phyloP scores from a whole-genome alignment of 2,888 invertebrate genomes.

The Bedellia somnulentella region DNA sequence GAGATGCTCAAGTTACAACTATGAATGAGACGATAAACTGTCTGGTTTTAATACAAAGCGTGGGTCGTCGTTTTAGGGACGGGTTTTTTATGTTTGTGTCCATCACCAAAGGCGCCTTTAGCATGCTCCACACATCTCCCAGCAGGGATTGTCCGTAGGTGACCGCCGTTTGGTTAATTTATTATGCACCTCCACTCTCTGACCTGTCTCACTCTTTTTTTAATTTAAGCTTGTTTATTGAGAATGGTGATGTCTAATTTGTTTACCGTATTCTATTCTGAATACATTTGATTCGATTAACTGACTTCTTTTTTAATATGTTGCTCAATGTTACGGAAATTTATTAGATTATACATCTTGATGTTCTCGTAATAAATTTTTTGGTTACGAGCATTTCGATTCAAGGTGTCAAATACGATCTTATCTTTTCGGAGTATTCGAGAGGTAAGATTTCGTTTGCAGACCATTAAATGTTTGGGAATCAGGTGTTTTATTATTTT shows the following conservation, averaged over 20 bases:
- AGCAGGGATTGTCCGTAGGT: constrained; percentile 30
- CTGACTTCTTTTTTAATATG: too few species aligned
- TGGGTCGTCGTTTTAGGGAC: constrained; percentile 27
- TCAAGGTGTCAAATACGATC: too few species aligned
- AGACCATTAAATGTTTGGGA: too few species aligned
- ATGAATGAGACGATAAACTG: constrained; percentile 48
- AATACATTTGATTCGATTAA: too few species aligned
- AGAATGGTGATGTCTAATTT: constrained; percentile 3
- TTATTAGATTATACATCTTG: too few species aligned
- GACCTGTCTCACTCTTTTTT: constrained; percentile 12
- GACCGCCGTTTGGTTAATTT: constrained; percentile 35
- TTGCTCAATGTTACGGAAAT: too few species aligned
- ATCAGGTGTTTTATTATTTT: too few species aligned
- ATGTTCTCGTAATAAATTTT: too few species aligned
- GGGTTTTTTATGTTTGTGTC: constrained; percentile 28
- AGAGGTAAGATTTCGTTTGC: too few species aligned
- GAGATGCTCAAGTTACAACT: constrained; percentile 27
- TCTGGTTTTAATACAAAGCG: constrained; percentile 34
- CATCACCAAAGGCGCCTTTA: constrained; percentile 43
- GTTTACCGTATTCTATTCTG: constrained; percentile 2
- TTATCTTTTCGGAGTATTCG: too few species aligned
- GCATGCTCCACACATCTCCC: constrained; percentile 18
- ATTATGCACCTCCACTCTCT: constrained; percentile 31
- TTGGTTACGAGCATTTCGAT: too few species aligned
- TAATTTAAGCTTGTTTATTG: constrained; percentile 1